phyloP scores from a whole-genome alignment of 2,113 vertebrate genomes.

The Delphinapterus leucas region DNA sequence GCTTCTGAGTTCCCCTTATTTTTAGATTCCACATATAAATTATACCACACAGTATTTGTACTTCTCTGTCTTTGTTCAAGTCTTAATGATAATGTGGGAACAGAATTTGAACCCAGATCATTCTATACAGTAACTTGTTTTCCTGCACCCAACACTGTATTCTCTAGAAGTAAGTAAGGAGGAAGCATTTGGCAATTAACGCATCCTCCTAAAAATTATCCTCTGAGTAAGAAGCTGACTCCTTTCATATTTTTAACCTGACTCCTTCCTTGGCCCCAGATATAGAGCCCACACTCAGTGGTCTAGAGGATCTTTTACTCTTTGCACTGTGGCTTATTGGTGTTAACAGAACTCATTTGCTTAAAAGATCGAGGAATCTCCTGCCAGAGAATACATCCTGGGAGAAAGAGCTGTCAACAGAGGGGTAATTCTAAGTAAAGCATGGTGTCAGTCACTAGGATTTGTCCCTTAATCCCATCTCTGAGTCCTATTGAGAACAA shows the following conservation, averaged over 20 bases:
- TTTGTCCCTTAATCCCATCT: background rate
- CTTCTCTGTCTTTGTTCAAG: background rate
- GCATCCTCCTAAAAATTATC: background rate
- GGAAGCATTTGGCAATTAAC: background rate
- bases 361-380: background rate
- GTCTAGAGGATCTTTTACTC: background rate
- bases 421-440: background rate
- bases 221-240: background rate
- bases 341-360: background rate
- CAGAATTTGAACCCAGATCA: background rate
- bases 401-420: background rate
- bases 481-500: background rate
- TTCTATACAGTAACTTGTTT: background rate
- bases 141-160: background rate
- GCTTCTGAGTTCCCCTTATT: background rate
- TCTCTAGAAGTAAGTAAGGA: background rate
- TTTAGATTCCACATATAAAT: background rate
- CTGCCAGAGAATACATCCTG: background rate
- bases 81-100: background rate
- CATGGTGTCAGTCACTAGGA: background rate
- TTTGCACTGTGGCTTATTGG: background rate
- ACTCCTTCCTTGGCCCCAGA: background rate
- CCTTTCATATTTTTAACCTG: background rate
- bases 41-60: background rate
- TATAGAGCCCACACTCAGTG: background rate